These are phyloP conservation scores for Sander vitreus DNA, from an alignment of 2,113 vertebrate genomes.

Conservation along the genomic window DNA sequence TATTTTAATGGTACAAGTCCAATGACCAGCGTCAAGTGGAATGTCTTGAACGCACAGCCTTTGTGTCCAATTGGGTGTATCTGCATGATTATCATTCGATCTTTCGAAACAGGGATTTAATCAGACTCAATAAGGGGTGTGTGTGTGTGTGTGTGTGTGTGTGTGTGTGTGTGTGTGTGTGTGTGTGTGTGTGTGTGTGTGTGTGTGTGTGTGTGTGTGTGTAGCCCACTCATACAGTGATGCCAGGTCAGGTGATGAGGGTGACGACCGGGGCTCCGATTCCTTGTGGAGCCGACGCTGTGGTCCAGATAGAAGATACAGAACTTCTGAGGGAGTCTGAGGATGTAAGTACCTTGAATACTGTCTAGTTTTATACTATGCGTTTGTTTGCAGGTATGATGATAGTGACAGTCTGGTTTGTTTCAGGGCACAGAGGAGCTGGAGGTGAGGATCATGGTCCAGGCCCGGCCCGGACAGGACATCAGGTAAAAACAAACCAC, in stretches of 20 bases:
- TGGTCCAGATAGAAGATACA: slow-evolving; percentile 98
- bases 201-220: slow-evolving; percentile 6
- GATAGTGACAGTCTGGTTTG: slow-evolving; percentile 29
- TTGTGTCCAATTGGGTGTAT: neutral
- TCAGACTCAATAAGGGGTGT: neutral
- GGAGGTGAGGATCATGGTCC: slow-evolving; percentile 97
- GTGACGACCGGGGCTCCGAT: slow-evolving; percentile 99
- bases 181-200: neutral
- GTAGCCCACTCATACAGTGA: slow-evolving; percentile 98
- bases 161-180: neutral
- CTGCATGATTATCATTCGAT: neutral
- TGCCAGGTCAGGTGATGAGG: slow-evolving; percentile 99
- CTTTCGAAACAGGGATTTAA: neutral
- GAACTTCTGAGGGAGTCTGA: slow-evolving; percentile 98
- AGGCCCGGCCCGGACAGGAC: slow-evolving; percentile 97
- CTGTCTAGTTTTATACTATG: neutral
- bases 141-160: neutral
- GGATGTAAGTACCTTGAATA: slow-evolving; percentile 86
- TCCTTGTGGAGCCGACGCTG: slow-evolving; percentile 97
- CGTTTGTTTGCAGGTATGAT: too few relatives aligned
- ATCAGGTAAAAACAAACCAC: slow-evolving; percentile 87
- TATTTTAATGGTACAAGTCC: neutral
- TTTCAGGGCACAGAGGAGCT: slow-evolving; percentile 97
- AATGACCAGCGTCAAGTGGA: neutral
- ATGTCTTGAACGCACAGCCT: too few relatives aligned